Evolutionary conservation across 1,140 invertebrate genomes (phyloP).

Genomic region (Drosophila subobscura): DNA sequence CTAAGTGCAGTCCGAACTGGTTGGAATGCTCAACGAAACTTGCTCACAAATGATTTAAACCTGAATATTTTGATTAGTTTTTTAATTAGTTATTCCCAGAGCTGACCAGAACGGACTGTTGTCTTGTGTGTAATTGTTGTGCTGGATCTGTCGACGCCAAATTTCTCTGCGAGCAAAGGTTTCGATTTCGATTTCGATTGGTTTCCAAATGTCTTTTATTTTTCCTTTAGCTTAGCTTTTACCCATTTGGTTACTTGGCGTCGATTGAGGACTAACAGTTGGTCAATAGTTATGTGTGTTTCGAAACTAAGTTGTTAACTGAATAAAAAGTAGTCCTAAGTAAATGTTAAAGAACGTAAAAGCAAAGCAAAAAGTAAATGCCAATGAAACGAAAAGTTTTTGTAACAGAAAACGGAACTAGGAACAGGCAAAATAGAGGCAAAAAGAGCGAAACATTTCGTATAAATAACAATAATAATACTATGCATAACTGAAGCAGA

Average conservation of each 20-base stretch:
- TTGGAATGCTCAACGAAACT: background rate
- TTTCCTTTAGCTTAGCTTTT: conserved; percentile 27
- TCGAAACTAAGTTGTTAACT: conserved; percentile 77
- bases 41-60: too few species aligned
- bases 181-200: conserved; percentile 45
- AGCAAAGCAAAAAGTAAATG: conserved; percentile 17
- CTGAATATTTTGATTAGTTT: too few species aligned
- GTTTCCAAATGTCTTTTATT: conserved; percentile 19
- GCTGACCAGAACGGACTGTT: conserved; percentile 23
- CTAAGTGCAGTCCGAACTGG: conserved; percentile 26
- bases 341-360: conserved; percentile 57
- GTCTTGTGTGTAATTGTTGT: conserved; percentile 38
- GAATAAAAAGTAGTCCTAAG: conserved; percentile 74
- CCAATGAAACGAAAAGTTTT: conserved; percentile 54
- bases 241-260: conserved; percentile 18
- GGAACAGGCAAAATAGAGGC: conserved; percentile 19
- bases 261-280: conserved; percentile 47
- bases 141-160: conserved; percentile 37
- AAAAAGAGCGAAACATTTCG: conserved; percentile 22
- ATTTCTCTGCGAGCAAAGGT: conserved; percentile 28
- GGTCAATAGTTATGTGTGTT: conserved; percentile 64
- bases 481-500: conserved; percentile 6
- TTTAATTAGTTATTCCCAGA: background rate
- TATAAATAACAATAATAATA: conserved; percentile 53
- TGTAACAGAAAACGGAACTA: conserved; percentile 41